Evolutionary conservation across 2,797 vertebrate species (phyloP).

Genomic region (Cyprinella venusta): DNA sequence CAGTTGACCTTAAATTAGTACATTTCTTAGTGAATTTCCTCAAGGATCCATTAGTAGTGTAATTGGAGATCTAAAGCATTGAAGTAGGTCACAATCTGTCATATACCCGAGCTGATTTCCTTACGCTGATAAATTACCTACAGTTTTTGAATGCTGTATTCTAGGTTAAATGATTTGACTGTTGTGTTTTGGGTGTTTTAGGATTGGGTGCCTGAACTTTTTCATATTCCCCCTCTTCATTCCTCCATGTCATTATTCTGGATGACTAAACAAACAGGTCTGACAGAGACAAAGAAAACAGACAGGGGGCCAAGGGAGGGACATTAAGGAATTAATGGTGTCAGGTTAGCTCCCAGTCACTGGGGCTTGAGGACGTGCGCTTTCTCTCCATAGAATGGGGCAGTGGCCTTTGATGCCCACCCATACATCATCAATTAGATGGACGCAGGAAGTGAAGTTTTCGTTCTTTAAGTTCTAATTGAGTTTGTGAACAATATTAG

Average conservation of each 20-base stretch:
- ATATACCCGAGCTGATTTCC: not conserved
- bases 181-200: slow-evolving; percentile 11
- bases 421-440: slow-evolving; percentile 22
- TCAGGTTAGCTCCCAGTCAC: slow-evolving; percentile 53
- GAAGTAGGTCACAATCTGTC: not conserved
- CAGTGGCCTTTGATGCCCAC: slow-evolving; percentile 68
- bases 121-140: not conserved
- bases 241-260: slow-evolving; percentile 64
- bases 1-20: not conserved
- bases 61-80: not conserved
- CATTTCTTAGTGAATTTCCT: not conserved
- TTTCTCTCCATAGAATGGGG: slow-evolving; percentile 68
- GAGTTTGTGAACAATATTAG: not conserved
- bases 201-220: not conserved
- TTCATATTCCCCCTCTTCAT: not conserved
- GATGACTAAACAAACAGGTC: slow-evolving; percentile 74
- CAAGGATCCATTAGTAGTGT: not conserved
- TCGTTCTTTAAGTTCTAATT: slow-evolving; percentile 1
- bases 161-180: not conserved
- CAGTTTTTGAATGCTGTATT: not conserved
- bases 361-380: slow-evolving; percentile 57
- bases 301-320: slow-evolving; percentile 5
- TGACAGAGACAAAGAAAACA: slow-evolving; percentile 36
- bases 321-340: slow-evolving; percentile 48
- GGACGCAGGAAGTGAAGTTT: not conserved